These are phyloP conservation scores for Gadopsis bispinosus DNA, from an alignment of 2,797 vertebrate genomes.

Conservation along the genomic window DNA sequence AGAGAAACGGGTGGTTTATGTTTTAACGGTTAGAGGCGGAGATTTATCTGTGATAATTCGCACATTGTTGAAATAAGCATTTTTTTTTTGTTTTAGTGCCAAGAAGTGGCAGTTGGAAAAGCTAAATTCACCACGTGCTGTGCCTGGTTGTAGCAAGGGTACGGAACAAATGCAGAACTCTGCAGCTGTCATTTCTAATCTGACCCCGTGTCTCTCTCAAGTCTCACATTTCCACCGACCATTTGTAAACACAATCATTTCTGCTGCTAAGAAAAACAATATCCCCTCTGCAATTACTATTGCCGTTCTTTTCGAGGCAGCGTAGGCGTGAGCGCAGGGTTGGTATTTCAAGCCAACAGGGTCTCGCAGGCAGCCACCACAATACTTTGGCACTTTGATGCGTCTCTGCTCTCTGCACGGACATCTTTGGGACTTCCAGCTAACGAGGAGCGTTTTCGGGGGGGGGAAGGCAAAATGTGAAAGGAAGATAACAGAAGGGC, in stretches of 20 bases:
- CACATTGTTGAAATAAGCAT: conserved; percentile 19
- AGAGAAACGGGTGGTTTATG: not conserved
- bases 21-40: not conserved
- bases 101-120: conserved; percentile 1
- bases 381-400: conserved; percentile 65
- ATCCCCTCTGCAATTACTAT: conserved; percentile 58
- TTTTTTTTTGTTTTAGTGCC: conserved; percentile 2
- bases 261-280: conserved; percentile 61
- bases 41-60: conserved; percentile 15
- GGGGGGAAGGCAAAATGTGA: conserved; percentile 50
- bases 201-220: conserved; percentile 22
- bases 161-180: conserved; percentile 27
- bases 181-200: conserved; percentile 34
- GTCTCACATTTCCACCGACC: conserved; percentile 44
- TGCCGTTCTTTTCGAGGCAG: conserved; percentile 39
- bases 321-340: conserved; percentile 48
- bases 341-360: conserved; percentile 53
- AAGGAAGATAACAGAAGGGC: conserved; percentile 66
- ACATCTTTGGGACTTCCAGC: conserved; percentile 56
- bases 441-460: conserved; percentile 50
- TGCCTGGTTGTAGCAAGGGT: not conserved
- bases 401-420: conserved; percentile 43
- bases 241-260: conserved; percentile 70
- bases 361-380: conserved; percentile 48
- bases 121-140: not conserved